Percentiles rank a stretch among this genome's conserved stretches.
Conservation (phyloP, 1,140 invertebrate species). For the Marisa cornuarietis region DNA sequence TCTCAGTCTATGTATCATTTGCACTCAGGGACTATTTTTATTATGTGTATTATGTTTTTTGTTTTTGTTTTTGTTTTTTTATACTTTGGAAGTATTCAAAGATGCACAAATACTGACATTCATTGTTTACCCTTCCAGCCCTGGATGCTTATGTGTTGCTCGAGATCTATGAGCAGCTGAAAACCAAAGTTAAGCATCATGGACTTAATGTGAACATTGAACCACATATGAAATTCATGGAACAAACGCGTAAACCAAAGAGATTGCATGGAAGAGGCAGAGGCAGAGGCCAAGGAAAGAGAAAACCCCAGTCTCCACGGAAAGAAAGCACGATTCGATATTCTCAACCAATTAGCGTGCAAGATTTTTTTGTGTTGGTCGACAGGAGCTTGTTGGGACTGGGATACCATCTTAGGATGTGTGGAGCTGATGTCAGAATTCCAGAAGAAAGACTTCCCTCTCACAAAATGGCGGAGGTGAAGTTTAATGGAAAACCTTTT, state of each 20-base stretch:
- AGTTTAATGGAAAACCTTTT: background rate
- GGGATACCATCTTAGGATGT: constrained; percentile 72
- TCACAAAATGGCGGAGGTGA: constrained; percentile 66
- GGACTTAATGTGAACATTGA: constrained; percentile 47
- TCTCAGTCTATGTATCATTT: background rate
- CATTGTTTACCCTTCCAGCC: constrained; percentile 67
- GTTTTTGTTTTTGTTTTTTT: no score
- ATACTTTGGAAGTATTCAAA: no score
- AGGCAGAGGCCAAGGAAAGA: no score
- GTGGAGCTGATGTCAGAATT: constrained; percentile 74
- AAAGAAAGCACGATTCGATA: background rate
- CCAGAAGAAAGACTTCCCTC: constrained; percentile 68
- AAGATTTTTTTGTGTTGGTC: constrained; percentile 61
- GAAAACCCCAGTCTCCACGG: no score
- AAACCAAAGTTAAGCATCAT: constrained; percentile 25
- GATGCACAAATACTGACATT: background rate
- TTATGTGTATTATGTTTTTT: background rate
- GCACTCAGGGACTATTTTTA: background rate
- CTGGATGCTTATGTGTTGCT: constrained; percentile 83
- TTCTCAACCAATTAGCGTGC: constrained; percentile 35
- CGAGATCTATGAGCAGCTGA: constrained; percentile 74
- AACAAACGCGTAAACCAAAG: no score
- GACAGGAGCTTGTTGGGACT: constrained; percentile 68
- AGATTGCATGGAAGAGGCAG: no score
- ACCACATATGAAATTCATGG: constrained; percentile 25